A percentile compares a stretch with the other conserved stretches of the same genome.
Evolutionary conservation across 2,797 vertebrate species (phyloP).

Genomic region (Pachyuromys duprasi): DNA sequence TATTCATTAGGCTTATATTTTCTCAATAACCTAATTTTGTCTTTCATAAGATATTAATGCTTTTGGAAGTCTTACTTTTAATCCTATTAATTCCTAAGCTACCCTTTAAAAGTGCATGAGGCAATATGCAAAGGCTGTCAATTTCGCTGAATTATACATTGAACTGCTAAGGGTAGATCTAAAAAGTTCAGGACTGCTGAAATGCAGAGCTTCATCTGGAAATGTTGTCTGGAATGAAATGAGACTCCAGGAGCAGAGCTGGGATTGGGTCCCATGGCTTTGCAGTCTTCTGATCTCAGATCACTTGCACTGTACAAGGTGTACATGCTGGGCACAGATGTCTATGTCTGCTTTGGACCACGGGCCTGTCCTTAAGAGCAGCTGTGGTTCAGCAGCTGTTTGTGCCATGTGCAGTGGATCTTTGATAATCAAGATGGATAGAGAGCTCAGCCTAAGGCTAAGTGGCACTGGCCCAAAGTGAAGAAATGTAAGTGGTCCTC

Average conservation of each 20-base stretch:
- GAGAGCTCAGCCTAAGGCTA: not conserved
- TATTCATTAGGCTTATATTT: slow-evolving; percentile 72
- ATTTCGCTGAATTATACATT: slow-evolving; percentile 52
- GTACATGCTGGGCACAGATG: not conserved
- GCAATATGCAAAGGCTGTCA: slow-evolving; percentile 50
- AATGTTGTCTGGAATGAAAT: not conserved
- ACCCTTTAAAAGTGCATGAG: slow-evolving; percentile 70
- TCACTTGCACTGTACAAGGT: not conserved
- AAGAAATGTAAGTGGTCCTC: not conserved
- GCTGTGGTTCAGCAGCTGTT: not conserved
- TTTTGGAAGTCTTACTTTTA: slow-evolving; percentile 73
- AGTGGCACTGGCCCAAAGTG: not conserved
- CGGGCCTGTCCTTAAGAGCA: not conserved
- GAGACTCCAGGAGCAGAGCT: not conserved
- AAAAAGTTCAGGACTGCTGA: slow-evolving; percentile 43
- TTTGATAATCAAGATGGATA: not conserved
- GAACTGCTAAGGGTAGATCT: slow-evolving; percentile 60
- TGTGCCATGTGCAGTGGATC: not conserved
- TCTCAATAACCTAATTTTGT: slow-evolving; percentile 80
- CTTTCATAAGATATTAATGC: slow-evolving; percentile 75
- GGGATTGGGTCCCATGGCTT: not conserved
- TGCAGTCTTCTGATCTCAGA: not conserved
- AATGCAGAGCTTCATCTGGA: not conserved
- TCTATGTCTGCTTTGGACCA: not conserved
- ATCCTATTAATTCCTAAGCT: slow-evolving; percentile 70